phyloP scores from a whole-genome alignment of 2,888 invertebrate species.

The Hydriomena furcata region DNA sequence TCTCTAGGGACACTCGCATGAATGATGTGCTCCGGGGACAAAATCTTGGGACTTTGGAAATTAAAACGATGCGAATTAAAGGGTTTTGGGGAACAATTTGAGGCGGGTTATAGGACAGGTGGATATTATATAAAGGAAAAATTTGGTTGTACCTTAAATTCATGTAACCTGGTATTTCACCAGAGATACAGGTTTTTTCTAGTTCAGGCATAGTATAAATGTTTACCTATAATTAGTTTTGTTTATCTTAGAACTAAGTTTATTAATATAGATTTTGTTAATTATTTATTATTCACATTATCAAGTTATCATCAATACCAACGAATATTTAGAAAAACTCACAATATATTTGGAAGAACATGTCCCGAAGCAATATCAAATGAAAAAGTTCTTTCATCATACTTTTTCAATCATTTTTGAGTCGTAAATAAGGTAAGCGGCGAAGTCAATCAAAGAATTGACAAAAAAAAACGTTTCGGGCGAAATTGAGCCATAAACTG shows the following conservation, averaged over 20 bases:
- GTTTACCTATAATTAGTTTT: too few relatives aligned
- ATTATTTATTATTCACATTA: too few relatives aligned
- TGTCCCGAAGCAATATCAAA: conserved; percentile 11
- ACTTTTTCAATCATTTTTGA: conserved; percentile 22
- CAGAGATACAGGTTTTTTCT: too few relatives aligned
- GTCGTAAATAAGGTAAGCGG: conserved; percentile 22
- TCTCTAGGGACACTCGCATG: conserved; percentile 39
- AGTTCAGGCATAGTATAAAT: too few relatives aligned
- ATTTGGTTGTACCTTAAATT: too few relatives aligned
- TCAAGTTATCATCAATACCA: background rate
- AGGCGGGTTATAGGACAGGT: too few relatives aligned
- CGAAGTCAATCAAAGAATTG: conserved; percentile 22
- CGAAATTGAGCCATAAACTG: conserved; percentile 15
- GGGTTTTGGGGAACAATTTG: conserved; percentile 1
- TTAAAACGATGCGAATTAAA: conserved; percentile 17
- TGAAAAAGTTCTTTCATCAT: conserved; percentile 14
- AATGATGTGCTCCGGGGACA: conserved; percentile 35
- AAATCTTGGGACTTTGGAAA: conserved; percentile 24
- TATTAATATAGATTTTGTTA: too few relatives aligned
- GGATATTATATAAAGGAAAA: too few relatives aligned
- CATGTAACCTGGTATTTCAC: too few relatives aligned
- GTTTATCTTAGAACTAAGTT: too few relatives aligned
- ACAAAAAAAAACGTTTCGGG: conserved; percentile 18
- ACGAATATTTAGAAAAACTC: background rate
- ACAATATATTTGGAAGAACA: background rate